phyloP scores from a whole-genome alignment of 2,797 vertebrate species.

The Hippoglossus hippoglossus region DNA sequence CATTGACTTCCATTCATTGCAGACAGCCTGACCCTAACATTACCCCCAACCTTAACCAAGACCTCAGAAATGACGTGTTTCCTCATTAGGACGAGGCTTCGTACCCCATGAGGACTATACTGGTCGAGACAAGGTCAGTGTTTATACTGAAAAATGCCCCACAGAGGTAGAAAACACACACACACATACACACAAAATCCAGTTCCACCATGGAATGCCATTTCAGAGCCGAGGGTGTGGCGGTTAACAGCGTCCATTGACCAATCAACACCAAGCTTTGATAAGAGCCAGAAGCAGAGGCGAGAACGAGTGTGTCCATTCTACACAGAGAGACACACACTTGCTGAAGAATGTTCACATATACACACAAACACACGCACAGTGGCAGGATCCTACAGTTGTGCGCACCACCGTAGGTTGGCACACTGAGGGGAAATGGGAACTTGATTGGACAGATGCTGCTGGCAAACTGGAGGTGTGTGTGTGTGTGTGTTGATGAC shows the following conservation, averaged over 20 bases:
- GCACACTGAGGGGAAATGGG: constrained; percentile 62
- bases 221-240: constrained; percentile 72
- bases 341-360: constrained; percentile 4
- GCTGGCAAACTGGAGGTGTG: constrained; percentile 57
- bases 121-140: not conserved
- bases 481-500: constrained; percentile 12
- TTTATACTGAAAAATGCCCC: not conserved
- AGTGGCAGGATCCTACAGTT: constrained; percentile 42
- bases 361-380: constrained; percentile 15
- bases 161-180: constrained; percentile 3
- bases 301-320: constrained; percentile 41
- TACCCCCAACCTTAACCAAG: not conserved
- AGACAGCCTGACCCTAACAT: not conserved
- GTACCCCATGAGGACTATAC: not conserved
- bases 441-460: constrained; percentile 65
- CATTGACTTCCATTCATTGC: not conserved
- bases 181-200: constrained; percentile 47
- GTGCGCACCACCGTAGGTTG: constrained; percentile 57
- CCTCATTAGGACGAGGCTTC: not conserved
- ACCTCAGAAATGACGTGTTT: not conserved
- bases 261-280: constrained; percentile 77
- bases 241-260: constrained; percentile 42
- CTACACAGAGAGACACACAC: constrained; percentile 22
- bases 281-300: constrained; percentile 70
- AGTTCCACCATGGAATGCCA: constrained; percentile 57